Evolutionary conservation across 2,888 invertebrate species (phyloP).

Genomic region (Microplitis deprimator): DNA sequence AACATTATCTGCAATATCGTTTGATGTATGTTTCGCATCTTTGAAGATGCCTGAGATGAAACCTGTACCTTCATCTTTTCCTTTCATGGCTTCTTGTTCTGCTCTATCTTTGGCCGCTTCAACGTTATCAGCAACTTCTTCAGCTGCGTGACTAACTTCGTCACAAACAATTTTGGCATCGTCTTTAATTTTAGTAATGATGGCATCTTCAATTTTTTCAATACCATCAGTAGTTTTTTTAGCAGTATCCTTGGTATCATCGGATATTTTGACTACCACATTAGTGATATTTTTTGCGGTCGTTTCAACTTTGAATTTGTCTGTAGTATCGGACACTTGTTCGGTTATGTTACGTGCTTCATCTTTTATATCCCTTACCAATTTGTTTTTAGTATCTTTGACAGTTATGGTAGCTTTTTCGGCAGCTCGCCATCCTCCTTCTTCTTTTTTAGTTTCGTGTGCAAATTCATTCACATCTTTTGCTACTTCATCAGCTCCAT

Average conservation of each 20-base stretch:
- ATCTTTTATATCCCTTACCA: too few species aligned
- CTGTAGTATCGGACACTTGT: not conserved
- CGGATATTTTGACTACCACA: conserved; percentile 23
- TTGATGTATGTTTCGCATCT: conserved; percentile 49
- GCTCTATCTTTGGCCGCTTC: conserved; percentile 46
- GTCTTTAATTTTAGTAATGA: conserved; percentile 44
- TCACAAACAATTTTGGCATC: conserved; percentile 44
- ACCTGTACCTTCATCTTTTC: conserved; percentile 56
- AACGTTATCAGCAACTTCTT: conserved; percentile 41
- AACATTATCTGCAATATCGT: conserved; percentile 53
- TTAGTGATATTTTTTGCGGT: conserved; percentile 23
- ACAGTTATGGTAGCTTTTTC: conserved; percentile 26
- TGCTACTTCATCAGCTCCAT: conserved; percentile 47
- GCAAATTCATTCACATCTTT: conserved; percentile 57
- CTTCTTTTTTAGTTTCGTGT: conserved; percentile 52
- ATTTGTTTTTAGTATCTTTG: too few species aligned
- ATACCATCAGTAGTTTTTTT: conserved; percentile 42
- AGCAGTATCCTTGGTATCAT: conserved; percentile 36
- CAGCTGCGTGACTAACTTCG: conserved; percentile 41
- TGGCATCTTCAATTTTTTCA: conserved; percentile 45
- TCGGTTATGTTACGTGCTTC: too few species aligned
- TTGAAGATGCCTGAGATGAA: conserved; percentile 57
- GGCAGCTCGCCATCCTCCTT: conserved; percentile 47
- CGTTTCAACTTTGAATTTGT: conserved; percentile 9
- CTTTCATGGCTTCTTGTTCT: conserved; percentile 52